phyloP scores from a whole-genome alignment of 2,797 vertebrate species.

The Tauraco hartlaubi region DNA sequence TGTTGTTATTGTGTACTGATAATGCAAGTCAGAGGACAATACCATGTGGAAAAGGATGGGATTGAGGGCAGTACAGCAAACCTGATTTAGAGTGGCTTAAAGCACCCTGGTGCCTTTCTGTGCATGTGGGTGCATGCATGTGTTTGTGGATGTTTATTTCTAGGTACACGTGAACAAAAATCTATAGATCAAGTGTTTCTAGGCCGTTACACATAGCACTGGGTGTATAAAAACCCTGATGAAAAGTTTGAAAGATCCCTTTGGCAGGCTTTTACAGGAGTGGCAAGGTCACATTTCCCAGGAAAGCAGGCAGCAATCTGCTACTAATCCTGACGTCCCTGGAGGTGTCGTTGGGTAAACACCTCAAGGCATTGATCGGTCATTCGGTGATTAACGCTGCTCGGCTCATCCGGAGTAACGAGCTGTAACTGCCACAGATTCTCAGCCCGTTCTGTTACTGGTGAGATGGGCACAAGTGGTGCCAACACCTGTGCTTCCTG shows the following conservation, averaged over 20 bases:
- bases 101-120: neutral
- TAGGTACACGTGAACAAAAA: neutral
- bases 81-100: neutral
- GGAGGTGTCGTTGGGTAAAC: neutral
- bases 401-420: neutral
- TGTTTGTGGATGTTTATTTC: neutral
- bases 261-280: neutral
- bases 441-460: neutral
- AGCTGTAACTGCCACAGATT: neutral
- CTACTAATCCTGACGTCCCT: neutral
- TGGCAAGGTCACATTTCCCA: neutral
- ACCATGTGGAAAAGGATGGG: neutral
- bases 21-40: neutral
- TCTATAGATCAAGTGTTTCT: neutral
- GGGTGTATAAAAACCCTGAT: accelerated
- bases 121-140: accelerated
- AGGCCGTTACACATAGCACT: neutral
- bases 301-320: neutral
- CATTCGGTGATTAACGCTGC: neutral
- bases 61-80: neutral
- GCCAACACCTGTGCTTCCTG: neutral
- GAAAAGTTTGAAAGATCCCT: neutral
- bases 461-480: neutral
- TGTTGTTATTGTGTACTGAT: neutral
- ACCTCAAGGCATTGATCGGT: neutral